Evolutionary conservation across 2,113 vertebrate genomes (phyloP).

Genomic region (Poeciliopsis occidentalis): DNA sequence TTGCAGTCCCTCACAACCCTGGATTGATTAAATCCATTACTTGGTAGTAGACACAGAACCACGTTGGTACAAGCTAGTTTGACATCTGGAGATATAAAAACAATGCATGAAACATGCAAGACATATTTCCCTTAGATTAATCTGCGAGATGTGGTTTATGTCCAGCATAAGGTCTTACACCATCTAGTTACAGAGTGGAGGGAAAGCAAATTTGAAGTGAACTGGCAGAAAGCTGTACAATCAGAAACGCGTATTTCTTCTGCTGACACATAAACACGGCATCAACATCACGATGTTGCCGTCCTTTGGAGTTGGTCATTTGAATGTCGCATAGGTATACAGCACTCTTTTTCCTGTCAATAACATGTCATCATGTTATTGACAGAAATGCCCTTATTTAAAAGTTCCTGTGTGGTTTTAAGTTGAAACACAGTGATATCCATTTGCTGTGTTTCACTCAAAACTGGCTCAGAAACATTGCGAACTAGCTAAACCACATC

Average conservation of each 20-base stretch:
- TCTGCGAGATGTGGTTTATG: conserved; percentile 36
- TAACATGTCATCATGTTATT: not conserved
- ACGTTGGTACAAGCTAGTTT: conserved; percentile 29
- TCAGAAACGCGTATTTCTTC: conserved; percentile 2
- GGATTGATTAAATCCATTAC: conserved; percentile 48
- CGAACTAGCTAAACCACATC: conserved; percentile 30
- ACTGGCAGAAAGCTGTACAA: not conserved
- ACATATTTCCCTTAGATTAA: conserved; percentile 42
- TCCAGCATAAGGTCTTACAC: conserved; percentile 29
- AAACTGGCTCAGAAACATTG: conserved; percentile 22
- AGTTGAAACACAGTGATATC: not conserved
- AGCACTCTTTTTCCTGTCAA: not conserved
- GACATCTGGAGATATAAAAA: conserved; percentile 55
- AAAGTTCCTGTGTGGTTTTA: not conserved
- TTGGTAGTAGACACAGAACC: conserved; percentile 22
- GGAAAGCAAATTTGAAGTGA: not conserved
- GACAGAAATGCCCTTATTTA: not conserved
- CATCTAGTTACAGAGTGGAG: conserved; percentile 6
- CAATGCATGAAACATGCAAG: conserved; percentile 34
- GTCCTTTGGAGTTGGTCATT: not conserved
- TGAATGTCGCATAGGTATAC: not conserved
- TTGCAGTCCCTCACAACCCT: conserved; percentile 50
- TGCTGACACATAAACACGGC: not conserved
- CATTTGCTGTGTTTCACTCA: conserved; percentile 17
- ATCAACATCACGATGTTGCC: not conserved